phyloP scores from a whole-genome alignment of 2,113 vertebrate genomes.

The Aegotheles bennettii region DNA sequence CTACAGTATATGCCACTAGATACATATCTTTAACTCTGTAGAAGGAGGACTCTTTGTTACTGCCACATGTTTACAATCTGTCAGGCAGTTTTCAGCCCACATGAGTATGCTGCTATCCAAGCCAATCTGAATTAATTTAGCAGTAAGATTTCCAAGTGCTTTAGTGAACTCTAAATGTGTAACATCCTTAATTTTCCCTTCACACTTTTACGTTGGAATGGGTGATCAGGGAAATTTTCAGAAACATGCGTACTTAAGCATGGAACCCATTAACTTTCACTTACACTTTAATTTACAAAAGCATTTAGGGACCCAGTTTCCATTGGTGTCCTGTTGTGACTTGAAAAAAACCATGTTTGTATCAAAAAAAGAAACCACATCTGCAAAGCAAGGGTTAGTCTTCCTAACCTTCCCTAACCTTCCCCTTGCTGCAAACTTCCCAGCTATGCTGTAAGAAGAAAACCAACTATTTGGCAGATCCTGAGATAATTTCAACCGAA shows the following conservation, averaged over 20 bases:
- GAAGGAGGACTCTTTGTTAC: background rate
- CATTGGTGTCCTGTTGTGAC: background rate
- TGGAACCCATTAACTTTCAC: conserved; percentile 5
- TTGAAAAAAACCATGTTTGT: background rate
- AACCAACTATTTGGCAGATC: background rate
- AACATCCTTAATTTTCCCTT: conserved; percentile 12
- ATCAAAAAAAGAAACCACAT: background rate
- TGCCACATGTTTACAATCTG: conserved; percentile 42
- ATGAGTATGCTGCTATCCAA: conserved; percentile 10
- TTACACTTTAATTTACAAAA: background rate
- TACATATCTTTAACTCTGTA: background rate
- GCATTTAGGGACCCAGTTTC: background rate
- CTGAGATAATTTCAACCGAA: background rate
- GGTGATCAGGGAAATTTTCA: conserved; percentile 12
- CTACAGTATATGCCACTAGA: background rate
- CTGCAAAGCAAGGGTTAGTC: background rate
- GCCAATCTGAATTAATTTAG: conserved; percentile 36
- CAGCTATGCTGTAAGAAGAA: background rate
- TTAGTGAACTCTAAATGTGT: conserved; percentile 18
- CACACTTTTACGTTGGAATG: conserved; percentile 12
- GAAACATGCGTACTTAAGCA: background rate
- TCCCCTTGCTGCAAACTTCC: too few species aligned
- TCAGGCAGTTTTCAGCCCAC: conserved; percentile 49
- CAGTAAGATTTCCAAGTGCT: conserved; percentile 25
- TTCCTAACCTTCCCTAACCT: background rate